Evolutionary conservation across 2,888 invertebrate species (phyloP), one percentile per base, ranked within the genome.

Genomic region (Nudaria mundana): DNA sequence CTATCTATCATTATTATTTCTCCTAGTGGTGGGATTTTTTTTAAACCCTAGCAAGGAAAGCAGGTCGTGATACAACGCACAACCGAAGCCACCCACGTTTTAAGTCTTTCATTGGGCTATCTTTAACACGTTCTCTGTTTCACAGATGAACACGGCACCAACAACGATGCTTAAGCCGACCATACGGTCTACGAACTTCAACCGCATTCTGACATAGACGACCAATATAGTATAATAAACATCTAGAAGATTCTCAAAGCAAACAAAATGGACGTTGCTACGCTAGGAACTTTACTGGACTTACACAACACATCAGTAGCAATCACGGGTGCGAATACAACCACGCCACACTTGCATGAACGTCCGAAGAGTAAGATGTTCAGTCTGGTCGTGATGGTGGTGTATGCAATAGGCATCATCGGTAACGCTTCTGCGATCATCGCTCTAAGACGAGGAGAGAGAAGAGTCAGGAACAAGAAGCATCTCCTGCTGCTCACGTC

Each of bases 401-500:
- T 90, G 55, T 94, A 93, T 63, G 71, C 90, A 3, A 76, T 93
- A 11, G 95, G 95, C 1, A 92, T 94, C 22, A 56, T 93, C 15
- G 96, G 95, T 3, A 96, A 96, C 66, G 86, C 93, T 6, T 90
- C 93, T n/a, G 96, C 96, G 4, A 89, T 97, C 35, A 81, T 93
- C 36, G 94, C 94, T 50, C 88, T 97, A 59, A 89, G 93, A 60
- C 90, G 91, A 46, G 92, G 92, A 0, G 93, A 94, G 76, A 90
- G 92, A 54, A 91, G 92, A 66, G 91, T 93, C 25, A 90, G 95
- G 63, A 96, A 96, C 71, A 91, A 93, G 52, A 95, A 95, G 72
- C 95, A 96, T 78, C 90, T 95, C 56, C 82, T 96, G 63, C 92
- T 96, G 91, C 81, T 94, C 42, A 93, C 94, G 15, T 94, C 95